These are phyloP conservation scores for Chamaetylas fuelleborni DNA, from an alignment of 2,113 vertebrate species.

Conservation along the genomic window DNA sequence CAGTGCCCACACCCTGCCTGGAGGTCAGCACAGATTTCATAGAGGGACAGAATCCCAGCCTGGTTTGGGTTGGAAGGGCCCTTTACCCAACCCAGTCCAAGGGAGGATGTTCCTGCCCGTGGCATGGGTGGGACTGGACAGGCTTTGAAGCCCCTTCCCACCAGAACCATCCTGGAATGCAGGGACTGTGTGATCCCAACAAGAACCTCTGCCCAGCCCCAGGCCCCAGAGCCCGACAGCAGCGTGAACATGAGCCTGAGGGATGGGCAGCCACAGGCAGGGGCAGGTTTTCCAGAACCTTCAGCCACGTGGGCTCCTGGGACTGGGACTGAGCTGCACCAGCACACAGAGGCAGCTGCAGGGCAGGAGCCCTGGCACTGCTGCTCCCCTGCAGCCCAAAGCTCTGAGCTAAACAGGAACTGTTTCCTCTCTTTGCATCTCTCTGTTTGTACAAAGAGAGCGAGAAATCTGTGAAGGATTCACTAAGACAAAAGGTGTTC, in stretches of 20 bases:
- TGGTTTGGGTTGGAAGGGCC: too few species aligned
- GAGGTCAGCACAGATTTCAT: background rate
- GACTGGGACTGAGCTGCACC: too few species aligned
- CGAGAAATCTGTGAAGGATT: too few species aligned
- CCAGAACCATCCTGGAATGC: background rate
- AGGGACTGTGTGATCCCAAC: too few species aligned
- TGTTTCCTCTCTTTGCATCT: background rate
- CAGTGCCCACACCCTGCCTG: background rate
- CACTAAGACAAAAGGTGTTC: too few species aligned
- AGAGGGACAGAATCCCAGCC: background rate
- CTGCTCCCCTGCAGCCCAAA: background rate
- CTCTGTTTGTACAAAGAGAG: background rate
- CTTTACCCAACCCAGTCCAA: too few species aligned
- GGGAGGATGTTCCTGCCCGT: too few species aligned
- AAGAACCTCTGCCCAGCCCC: too few species aligned
- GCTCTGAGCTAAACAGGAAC: background rate
- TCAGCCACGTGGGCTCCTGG: background rate
- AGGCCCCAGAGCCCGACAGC: background rate
- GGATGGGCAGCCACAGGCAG: background rate
- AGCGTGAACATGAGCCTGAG: background rate
- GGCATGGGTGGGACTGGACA: too few species aligned
- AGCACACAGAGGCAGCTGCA: background rate
- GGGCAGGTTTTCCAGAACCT: background rate
- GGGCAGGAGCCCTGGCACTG: background rate
- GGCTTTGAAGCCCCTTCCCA: too few species aligned